These are phyloP conservation scores for Marmota flaviventris DNA, from an alignment of 2,113 vertebrate genomes.

Conservation along the genomic window DNA sequence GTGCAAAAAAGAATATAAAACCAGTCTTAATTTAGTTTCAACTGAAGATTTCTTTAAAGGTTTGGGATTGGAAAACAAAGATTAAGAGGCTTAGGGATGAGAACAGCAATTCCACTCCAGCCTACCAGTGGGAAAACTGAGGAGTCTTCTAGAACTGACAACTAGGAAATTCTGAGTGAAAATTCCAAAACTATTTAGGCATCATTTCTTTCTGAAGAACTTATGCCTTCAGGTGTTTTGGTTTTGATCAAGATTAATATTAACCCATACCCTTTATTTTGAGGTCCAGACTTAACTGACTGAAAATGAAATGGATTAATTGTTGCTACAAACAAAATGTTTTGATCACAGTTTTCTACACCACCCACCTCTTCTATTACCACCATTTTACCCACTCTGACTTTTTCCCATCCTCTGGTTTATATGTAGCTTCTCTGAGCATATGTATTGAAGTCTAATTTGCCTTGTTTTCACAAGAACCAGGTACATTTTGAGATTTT, in stretches of 20 bases:
- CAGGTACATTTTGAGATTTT: too few relatives aligned
- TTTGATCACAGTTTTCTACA: background rate
- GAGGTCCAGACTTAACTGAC: background rate
- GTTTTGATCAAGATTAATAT: background rate
- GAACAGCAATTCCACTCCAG: background rate
- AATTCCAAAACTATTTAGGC: background rate
- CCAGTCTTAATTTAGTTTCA: background rate
- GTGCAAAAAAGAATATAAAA: too few relatives aligned
- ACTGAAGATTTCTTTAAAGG: background rate
- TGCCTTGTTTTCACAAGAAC: background rate
- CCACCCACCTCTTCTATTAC: background rate
- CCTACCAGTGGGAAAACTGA: background rate
- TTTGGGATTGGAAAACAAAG: background rate
- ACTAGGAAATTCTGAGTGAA: background rate
- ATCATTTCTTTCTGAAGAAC: background rate
- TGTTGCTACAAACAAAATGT: background rate
- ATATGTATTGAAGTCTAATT: background rate
- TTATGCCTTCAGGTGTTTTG: background rate
- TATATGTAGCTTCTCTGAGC: background rate
- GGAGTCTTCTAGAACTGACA: background rate
- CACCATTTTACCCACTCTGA: too few relatives aligned
- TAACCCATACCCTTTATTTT: background rate
- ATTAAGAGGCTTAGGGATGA: background rate
- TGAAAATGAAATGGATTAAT: background rate
- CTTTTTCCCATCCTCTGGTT: background rate